These are phyloP conservation scores for Ophthalmolycus amberensis DNA, from an alignment of 2,113 vertebrate genomes.

Conservation along the genomic window DNA sequence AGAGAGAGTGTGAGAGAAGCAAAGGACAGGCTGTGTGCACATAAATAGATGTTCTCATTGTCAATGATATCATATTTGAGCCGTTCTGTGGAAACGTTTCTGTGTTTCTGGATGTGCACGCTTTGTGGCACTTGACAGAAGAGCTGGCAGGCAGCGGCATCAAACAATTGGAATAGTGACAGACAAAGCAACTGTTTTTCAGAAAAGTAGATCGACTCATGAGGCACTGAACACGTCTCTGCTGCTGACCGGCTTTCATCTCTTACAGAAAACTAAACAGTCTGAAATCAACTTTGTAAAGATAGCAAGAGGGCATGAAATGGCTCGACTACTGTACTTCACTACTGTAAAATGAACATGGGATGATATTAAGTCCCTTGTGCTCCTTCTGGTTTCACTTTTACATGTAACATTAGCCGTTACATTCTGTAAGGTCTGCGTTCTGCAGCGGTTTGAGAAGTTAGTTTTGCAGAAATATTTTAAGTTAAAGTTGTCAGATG, in stretches of 20 bases:
- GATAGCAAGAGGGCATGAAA: constrained; percentile 30
- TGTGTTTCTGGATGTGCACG: constrained; percentile 52
- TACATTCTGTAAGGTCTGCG: no score
- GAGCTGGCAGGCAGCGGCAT: constrained; percentile 66
- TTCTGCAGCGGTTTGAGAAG: neutral
- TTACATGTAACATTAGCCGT: no score
- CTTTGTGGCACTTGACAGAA: constrained; percentile 61
- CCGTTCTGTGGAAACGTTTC: constrained; percentile 32
- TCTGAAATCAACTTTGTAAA: constrained; percentile 43
- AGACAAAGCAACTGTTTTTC: constrained; percentile 71
- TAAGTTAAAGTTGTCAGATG: constrained; percentile 2
- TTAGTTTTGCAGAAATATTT: neutral
- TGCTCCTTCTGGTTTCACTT: no score
- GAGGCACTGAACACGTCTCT: constrained; percentile 43
- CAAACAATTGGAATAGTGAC: constrained; percentile 71
- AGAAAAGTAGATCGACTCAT: constrained; percentile 56
- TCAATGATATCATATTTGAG: constrained; percentile 16
- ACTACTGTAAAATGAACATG: neutral
- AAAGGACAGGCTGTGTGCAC: neutral
- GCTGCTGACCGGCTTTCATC: constrained; percentile 55
- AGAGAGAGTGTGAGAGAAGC: neutral
- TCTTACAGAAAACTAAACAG: constrained; percentile 30
- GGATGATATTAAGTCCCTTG: no score
- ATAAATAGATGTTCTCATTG: constrained; percentile 7
- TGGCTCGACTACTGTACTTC: neutral